phyloP scores from a whole-genome alignment of 2,888 invertebrate species.

The Rhagonycha fulva region DNA sequence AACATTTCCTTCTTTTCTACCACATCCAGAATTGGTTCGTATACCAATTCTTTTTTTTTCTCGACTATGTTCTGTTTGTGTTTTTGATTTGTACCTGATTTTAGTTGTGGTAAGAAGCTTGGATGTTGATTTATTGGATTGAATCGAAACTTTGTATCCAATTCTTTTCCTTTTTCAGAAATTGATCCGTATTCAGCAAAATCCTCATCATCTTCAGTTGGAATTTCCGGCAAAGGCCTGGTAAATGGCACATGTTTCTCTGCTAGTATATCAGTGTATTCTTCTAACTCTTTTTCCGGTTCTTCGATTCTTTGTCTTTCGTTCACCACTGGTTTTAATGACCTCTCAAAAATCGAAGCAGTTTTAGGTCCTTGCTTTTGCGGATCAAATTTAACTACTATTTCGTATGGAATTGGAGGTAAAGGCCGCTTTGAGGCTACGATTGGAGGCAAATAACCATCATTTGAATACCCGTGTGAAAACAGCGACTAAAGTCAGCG shows the following conservation, averaged over 20 bases:
- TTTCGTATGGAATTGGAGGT: neutral
- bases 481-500: no score
- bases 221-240: neutral
- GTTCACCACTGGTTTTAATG: neutral
- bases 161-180: neutral
- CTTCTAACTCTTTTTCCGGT: neutral
- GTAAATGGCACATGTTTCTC: neutral
- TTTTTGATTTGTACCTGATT: neutral
- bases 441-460: no score
- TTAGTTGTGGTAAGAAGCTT: neutral
- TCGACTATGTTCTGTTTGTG: neutral
- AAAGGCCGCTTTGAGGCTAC: neutral
- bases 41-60: neutral
- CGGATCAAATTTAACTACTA: neutral
- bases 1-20: neutral
- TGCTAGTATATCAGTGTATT: neutral
- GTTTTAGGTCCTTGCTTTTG: neutral
- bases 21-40: neutral
- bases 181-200: slow-evolving; percentile 1
- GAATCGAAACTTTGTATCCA: neutral
- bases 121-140: neutral
- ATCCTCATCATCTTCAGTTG: neutral
- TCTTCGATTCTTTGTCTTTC: neutral
- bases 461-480: no score
- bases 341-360: neutral